Evolutionary conservation across 2,113 vertebrate genomes (phyloP).

Genomic region (Agelaius tricolor): DNA sequence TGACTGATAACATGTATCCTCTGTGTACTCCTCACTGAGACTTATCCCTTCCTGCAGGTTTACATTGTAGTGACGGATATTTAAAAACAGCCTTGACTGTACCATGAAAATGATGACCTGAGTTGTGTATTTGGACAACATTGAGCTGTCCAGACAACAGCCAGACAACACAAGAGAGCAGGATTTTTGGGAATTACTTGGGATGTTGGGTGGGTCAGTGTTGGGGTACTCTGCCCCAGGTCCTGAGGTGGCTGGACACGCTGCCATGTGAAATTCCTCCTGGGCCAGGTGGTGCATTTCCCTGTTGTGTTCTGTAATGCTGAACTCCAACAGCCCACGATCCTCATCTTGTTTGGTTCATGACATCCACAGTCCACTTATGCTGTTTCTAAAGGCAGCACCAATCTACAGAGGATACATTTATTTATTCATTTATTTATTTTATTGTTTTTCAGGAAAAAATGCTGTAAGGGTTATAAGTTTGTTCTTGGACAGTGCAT

Average conservation of each 20-base stretch:
- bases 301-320: background rate
- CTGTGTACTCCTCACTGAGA: background rate
- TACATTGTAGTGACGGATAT: background rate
- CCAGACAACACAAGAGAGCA: background rate
- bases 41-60: background rate
- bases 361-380: background rate
- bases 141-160: background rate
- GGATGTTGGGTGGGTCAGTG: background rate
- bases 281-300: background rate
- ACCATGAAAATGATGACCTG: background rate
- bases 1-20: background rate
- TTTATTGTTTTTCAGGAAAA: slow-evolving; percentile 88
- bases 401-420: background rate
- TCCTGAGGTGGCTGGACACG: background rate
- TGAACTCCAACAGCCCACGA: background rate
- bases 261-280: background rate
- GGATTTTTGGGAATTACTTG: background rate
- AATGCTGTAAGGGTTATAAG: slow-evolving; percentile 96
- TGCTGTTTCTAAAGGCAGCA: background rate
- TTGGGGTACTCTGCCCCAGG: background rate
- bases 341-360: background rate
- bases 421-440: slow-evolving; percentile 35
- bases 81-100: background rate
- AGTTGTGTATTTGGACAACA: background rate
- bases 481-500: slow-evolving; percentile 98